Conservation (phyloP, 2,113 vertebrate genomes). For the Anoplopoma fimbria region DNA sequence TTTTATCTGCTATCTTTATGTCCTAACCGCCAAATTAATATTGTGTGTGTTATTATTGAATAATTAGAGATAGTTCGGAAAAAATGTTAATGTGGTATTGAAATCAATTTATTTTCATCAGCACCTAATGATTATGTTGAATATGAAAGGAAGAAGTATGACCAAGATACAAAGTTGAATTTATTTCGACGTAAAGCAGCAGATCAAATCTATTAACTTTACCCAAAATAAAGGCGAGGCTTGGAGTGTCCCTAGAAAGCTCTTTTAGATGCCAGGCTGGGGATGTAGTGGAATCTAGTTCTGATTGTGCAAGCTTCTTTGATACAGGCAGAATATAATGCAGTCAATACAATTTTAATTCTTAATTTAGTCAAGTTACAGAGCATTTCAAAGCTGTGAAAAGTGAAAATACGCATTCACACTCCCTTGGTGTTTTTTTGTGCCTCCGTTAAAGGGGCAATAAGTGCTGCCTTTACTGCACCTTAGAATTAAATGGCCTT, state of each 20-base stretch:
- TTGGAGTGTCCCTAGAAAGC: conserved; percentile 15
- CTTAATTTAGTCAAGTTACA: conserved; percentile 25
- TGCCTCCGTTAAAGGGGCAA: conserved; percentile 28
- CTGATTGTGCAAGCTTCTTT: conserved; percentile 25
- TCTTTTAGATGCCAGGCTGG: not conserved
- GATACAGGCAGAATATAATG: conserved; percentile 8
- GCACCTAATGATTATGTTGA: conserved; percentile 42
- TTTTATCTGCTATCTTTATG: conserved; percentile 2
- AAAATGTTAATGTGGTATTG: too few relatives aligned
- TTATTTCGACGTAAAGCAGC: conserved; percentile 28
- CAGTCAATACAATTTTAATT: conserved; percentile 30
- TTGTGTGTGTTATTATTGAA: too few relatives aligned
- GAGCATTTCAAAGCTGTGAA: conserved; percentile 12
- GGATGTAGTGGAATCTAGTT: not conserved
- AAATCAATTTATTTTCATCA: conserved; percentile 28
- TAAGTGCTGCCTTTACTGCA: conserved; percentile 14
- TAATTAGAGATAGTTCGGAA: too few relatives aligned
- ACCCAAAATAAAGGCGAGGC: conserved; percentile 42
- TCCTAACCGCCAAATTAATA: not conserved
- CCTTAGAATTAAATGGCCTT: conserved; percentile 23
- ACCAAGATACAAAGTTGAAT: conserved; percentile 50
- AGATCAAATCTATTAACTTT: conserved; percentile 66
- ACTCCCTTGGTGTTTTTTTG: not conserved
- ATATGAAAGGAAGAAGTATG: conserved; percentile 21
- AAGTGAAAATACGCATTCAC: conserved; percentile 2